Evolutionary conservation across 2,113 vertebrate genomes (phyloP).

Genomic region (Malurus alboscapulatus): DNA sequence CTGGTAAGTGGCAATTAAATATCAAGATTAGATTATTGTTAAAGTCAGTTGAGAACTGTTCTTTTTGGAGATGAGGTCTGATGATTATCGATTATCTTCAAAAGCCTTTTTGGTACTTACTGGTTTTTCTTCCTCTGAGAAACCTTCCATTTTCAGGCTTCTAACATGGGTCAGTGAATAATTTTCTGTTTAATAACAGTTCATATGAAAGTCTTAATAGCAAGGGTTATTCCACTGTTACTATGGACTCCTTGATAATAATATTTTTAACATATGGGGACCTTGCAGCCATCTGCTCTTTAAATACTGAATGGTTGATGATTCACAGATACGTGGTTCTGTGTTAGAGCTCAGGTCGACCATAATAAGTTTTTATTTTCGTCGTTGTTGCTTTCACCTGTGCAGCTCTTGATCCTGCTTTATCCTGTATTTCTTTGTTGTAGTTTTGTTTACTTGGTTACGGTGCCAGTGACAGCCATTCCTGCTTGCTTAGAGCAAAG

Average conservation of each 20-base stretch:
- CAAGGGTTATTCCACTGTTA: constrained; percentile 16
- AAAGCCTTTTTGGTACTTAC: not conserved
- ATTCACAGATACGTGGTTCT: constrained; percentile 39
- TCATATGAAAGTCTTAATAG: not conserved
- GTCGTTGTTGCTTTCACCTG: constrained; percentile 52
- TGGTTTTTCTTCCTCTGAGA: not conserved
- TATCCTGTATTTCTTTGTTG: constrained; percentile 58
- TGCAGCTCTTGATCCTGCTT: constrained; percentile 45
- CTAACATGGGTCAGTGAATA: not conserved
- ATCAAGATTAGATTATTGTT: constrained; percentile 12
- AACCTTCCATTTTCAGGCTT: not conserved
- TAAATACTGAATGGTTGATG: constrained; percentile 40
- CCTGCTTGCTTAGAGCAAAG: constrained; percentile 37
- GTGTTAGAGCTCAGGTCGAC: not conserved
- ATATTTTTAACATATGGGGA: constrained; percentile 22
- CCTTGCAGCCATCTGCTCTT: constrained; percentile 45
- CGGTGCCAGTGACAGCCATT: not conserved
- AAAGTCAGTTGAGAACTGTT: not conserved
- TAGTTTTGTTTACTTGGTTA: constrained; percentile 68
- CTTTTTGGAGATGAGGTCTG: not conserved
- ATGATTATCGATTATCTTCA: not conserved
- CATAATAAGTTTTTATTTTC: constrained; percentile 44
- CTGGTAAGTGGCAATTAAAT: not conserved
- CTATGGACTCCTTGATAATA: not conserved
- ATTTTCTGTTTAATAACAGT: not conserved